Percentiles rank a stretch among this genome's conserved stretches.
Evolutionary conservation across 1,140 invertebrate genomes (phyloP).

Genomic region (Idris sp.): DNA sequence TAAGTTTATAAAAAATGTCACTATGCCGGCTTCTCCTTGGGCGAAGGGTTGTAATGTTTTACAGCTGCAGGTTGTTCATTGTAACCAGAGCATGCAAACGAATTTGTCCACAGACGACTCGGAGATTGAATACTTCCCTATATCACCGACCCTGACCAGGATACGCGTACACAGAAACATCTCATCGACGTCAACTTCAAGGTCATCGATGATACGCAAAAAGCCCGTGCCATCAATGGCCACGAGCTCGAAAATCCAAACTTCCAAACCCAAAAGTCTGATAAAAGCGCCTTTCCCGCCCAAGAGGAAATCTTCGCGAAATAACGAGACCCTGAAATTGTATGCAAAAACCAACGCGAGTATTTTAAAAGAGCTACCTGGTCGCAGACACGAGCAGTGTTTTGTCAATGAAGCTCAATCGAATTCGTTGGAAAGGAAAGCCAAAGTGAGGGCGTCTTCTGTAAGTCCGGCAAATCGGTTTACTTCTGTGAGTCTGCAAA

Average conservation of each 20-base stretch:
- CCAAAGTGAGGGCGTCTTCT: slow-evolving; percentile 71
- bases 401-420: slow-evolving; percentile 76
- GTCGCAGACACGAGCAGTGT: slow-evolving; percentile 80
- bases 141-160: slow-evolving; percentile 87
- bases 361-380: slow-evolving; percentile 53
- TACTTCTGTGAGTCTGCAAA: slow-evolving; percentile 41
- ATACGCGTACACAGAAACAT: slow-evolving; percentile 85
- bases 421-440: slow-evolving; percentile 78
- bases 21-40: slow-evolving; percentile 66
- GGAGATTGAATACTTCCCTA: slow-evolving; percentile 89
- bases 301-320: slow-evolving; percentile 84
- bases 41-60: slow-evolving; percentile 64
- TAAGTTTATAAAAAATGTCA: slow-evolving; percentile 55
- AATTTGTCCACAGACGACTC: slow-evolving; percentile 82
- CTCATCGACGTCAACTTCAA: slow-evolving; percentile 69
- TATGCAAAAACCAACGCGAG: slow-evolving; percentile 76
- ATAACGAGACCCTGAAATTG: slow-evolving; percentile 83
- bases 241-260: slow-evolving; percentile 18
- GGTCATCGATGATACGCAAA: slow-evolving; percentile 60
- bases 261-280: slow-evolving; percentile 18
- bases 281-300: slow-evolving; percentile 83
- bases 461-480: slow-evolving; percentile 57
- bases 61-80: slow-evolving; percentile 30
- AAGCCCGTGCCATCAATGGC: slow-evolving; percentile 54
- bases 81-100: slow-evolving; percentile 63